Percentiles rank a stretch among this genome's conserved stretches.
Conservation (phyloP, 2,797 vertebrate genomes). For the Babyrousa celebensis region DNA sequence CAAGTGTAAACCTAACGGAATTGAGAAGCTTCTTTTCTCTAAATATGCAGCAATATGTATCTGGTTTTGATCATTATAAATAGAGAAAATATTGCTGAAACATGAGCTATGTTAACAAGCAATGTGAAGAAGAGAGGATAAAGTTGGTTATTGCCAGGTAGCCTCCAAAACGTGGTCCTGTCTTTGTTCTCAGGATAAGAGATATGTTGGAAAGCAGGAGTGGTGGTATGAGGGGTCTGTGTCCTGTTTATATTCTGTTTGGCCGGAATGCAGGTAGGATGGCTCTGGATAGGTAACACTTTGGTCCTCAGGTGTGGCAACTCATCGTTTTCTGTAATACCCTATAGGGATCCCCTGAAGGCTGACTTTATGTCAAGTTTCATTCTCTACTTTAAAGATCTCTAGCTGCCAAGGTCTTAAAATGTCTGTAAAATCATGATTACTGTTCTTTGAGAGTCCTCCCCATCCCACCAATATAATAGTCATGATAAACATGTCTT, state of each 20-base stretch:
- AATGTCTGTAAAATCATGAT: background rate
- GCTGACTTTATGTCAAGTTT: background rate
- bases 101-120: background rate
- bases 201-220: background rate
- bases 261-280: background rate
- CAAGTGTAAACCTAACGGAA: background rate
- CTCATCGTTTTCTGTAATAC: background rate
- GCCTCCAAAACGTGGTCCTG: background rate
- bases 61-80: background rate
- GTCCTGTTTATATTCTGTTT: background rate
- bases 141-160: background rate
- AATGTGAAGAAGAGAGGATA: background rate
- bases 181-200: background rate
- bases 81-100: slow-evolving; percentile 14
- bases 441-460: background rate
- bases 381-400: background rate
- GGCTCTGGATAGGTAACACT: background rate
- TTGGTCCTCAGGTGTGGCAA: background rate
- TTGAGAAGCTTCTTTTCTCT: background rate
- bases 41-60: background rate
- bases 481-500: background rate
- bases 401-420: background rate
- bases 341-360: background rate
- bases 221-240: background rate
- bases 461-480: background rate